Evolutionary conservation across 2,113 vertebrate genomes (phyloP), one percentile per base, ranked within the genome.

Genomic region (Loxodonta africana): DNA sequence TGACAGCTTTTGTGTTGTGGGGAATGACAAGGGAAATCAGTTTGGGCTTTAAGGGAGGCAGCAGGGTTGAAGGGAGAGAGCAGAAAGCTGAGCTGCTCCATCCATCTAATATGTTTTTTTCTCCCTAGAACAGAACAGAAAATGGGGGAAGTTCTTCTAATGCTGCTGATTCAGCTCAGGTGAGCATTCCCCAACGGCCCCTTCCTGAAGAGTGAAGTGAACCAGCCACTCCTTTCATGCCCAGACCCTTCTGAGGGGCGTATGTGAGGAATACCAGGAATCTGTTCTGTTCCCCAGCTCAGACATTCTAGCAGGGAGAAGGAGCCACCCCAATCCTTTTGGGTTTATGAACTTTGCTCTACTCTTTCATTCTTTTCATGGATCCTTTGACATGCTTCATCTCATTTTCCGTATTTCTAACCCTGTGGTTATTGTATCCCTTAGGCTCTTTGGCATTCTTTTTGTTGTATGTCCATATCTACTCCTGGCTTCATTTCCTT

Each of bases 101-200:
- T 18, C 28, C 1, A 5, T 62, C 83, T 94, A 6, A 96, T 81
- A 57, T 57, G 23, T 23, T 63, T 94, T 81, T 95, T 37, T 51
- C 71, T 86, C 46, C 51, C 77, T 85, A 95, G 96, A 98, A 98
- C 44, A 77, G 60, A 65, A 97, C 97, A 71, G 77, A 81, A 41
- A 91, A 15, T 48, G 60, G 78, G 46, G 86, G 91, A 37, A 73
- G 87, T 82, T 96, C 91, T 62, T 95, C 87, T 65, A 46, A 18
- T 46, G 65, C 25, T 48, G 33, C 85, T n/a, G 57, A 51, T 41
- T 88, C 88, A 14, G 30, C 25, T 83, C 41, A 51, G 23, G 97
- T 98, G 86, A 91, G 91, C 84, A 60, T 60, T 67, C 91, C n/a
- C 37, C 41, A 14, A 71, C 15, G 73, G 23, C 44, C 46, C 71